Evolutionary conservation across 2,797 vertebrate genomes (phyloP), one percentile per base, ranked within the genome.

Genomic region (Scolopax rusticola): DNA sequence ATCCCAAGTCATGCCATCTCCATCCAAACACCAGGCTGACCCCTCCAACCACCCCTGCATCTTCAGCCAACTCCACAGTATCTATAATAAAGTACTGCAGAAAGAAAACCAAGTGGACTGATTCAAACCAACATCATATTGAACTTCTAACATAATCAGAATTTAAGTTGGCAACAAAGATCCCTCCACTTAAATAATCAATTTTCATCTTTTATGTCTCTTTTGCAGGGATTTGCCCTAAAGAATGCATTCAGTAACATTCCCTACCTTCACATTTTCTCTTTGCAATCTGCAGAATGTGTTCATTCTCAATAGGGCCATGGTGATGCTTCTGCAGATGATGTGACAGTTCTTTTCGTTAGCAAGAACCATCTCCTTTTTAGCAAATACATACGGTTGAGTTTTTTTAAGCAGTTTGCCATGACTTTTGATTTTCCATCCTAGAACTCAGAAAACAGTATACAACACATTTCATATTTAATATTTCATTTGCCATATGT

Each of bases 1-100:
- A 40, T 59, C 33, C 20, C 4, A 0, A 59, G 48, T 32, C 5
- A 1, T 0, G 1, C 32, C 18, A 32, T 2, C 28, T 32, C 61
- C 7, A 32, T 30, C 43, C 5, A 1, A 47, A 53, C 7, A 11
- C 32, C 1, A 0, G 48, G 36, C 15, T 14, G 61, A 24, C 17
- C 48, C 61, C 51, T 20, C 30, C 68, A 41, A 67, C 51, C 8
- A 1, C 4, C 59, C n/a, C 51, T 15, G 4, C 5, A n/a, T 4
- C 21, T 25, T 9, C 64, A 54, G 64, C 9, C n/a, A n/a, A 33
- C 45, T 5, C 21, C 32, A 45, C 33, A 48, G 60, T 28, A 24
- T 3, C 82, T 28, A 28, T 28, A 28, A 6, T 9, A 12, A 1
- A 0, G 40, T 14, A 15, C 41, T 40, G 41, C 60, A 33, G 23